Conservation (phyloP, 2,113 vertebrate species). For the Tragelaphus scriptus region DNA sequence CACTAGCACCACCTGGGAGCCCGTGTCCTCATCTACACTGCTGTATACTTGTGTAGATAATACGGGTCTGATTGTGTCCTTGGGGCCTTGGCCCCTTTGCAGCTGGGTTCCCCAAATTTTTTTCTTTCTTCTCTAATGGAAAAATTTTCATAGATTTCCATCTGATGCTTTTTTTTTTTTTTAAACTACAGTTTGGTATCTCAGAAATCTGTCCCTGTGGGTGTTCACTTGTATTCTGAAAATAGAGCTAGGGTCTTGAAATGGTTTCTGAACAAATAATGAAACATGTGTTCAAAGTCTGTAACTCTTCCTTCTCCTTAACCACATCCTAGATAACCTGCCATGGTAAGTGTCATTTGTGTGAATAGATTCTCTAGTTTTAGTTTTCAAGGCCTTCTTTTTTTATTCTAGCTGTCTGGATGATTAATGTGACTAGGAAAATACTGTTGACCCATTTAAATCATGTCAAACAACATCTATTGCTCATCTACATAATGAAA, state of each 20-base stretch:
- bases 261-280: constrained; percentile 68
- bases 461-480: constrained; percentile 79
- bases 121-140: constrained; percentile 1
- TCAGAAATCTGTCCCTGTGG: constrained; percentile 34
- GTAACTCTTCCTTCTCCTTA: constrained; percentile 33
- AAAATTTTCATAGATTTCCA: constrained; percentile 27
- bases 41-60: neutral
- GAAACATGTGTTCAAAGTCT: constrained; percentile 52
- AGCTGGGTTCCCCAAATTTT: neutral
- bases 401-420: constrained; percentile 73
- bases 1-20: neutral
- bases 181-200: neutral
- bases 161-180: neutral
- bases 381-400: constrained; percentile 64
- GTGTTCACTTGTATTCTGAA: constrained; percentile 52
- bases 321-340: constrained; percentile 44
- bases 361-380: constrained; percentile 72
- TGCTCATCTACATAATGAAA: constrained; percentile 83
- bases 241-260: constrained; percentile 61
- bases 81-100: neutral
- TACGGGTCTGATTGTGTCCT: neutral
- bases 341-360: constrained; percentile 37
- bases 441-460: constrained; percentile 86
- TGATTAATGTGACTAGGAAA: constrained; percentile 85
- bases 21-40: neutral